Evolutionary conservation across 2,797 vertebrate species (phyloP), one percentile per base, ranked within the genome.

Genomic region (Valencia hispanica): DNA sequence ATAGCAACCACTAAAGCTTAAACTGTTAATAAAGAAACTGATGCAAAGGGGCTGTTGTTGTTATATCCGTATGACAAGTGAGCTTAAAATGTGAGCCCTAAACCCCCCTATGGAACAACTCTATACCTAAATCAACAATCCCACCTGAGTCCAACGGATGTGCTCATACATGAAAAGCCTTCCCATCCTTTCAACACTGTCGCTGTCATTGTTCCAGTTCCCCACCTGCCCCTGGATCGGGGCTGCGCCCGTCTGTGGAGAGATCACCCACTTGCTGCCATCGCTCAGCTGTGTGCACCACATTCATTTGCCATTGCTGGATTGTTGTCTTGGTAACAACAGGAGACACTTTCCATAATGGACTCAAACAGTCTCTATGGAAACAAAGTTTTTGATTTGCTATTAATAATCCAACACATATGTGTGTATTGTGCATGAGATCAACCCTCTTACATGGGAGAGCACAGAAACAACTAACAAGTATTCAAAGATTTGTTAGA

Each of bases 321-420:
- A 93, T 94, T 93, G 96, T 96, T 95, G 95, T 95, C 95, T 92
- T 94, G 94, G 95, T 94, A 96, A 96, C 95, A 93, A 92, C 93
- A 93, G 92, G 89, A 95, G 93, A 96, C 92, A 94, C 92, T 95
- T 95, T 95, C 94, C 94, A 94, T 95, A 95, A 94, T 95, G 94
- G 94, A 95, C 93, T 94, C 92, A 93, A 94, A 94, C 91, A 92
- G 96, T 96, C 94, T 93, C 96, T 95, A 96, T 95, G 95, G 96
- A 95, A 96, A 96, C 95, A 93, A 95, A 95, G 93, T 96, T 95
- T 95, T 95, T 94, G 88, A 94, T 96, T 95, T 93, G 93, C 94
- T 96, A 96, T 95, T 95, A 95, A 95, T 96, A 96, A 95, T 95
- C 92, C 88, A 82, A 63, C 87, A 79, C 90, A 93, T 87, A 87